Conservation (phyloP, 2,113 vertebrate species). For the Alectura lathami region DNA sequence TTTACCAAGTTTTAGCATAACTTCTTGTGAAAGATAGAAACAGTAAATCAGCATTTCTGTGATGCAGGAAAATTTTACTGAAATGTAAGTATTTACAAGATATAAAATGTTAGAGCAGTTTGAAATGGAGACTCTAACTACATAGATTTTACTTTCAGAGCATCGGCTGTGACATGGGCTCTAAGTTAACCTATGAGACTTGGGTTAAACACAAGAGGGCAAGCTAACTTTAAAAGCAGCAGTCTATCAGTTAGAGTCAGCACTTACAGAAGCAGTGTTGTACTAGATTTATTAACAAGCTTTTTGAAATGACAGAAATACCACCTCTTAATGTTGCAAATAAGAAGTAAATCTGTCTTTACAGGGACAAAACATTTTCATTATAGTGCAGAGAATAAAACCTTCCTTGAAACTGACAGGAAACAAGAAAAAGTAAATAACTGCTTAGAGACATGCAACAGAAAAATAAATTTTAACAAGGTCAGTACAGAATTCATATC, state of each 20-base stretch:
- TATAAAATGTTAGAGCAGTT: neutral
- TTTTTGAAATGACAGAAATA: slow-evolving; percentile 52
- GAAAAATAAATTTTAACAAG: slow-evolving; percentile 54
- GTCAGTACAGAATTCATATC: slow-evolving; percentile 15
- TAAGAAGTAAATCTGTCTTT: slow-evolving; percentile 42
- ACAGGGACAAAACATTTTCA: slow-evolving; percentile 31
- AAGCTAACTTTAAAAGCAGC: neutral
- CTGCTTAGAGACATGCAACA: neutral
- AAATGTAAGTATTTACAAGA: neutral
- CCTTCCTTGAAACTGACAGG: neutral
- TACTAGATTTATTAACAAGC: slow-evolving; percentile 35
- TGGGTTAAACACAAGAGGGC: neutral
- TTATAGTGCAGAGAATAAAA: slow-evolving; percentile 45
- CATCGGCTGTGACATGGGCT: neutral
- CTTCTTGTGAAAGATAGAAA: neutral
- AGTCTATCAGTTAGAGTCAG: neutral
- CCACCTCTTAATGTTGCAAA: slow-evolving; percentile 4
- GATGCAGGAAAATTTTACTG: neutral
- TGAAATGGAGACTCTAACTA: neutral
- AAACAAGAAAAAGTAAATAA: slow-evolving; percentile 44
- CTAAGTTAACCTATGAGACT: neutral
- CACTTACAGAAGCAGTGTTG: neutral
- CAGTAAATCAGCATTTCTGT: neutral
- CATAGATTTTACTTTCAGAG: neutral
- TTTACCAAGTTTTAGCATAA: neutral